These are phyloP conservation scores for Troides aeacus DNA, from an alignment of 2,888 invertebrate species.

Conservation along the genomic window DNA sequence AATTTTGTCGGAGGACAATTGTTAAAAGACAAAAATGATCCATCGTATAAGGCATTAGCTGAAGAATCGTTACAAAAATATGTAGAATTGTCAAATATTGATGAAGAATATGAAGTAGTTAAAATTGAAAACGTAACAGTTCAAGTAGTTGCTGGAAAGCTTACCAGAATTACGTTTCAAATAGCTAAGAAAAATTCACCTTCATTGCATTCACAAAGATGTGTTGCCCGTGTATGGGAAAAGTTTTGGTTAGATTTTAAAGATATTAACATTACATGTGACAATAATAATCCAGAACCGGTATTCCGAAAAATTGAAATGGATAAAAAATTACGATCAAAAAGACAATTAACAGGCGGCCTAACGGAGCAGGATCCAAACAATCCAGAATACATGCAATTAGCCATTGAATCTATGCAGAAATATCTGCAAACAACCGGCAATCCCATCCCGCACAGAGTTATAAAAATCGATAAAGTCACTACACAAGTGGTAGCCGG, in stretches of 20 bases:
- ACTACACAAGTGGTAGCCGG: not conserved
- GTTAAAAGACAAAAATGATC: conserved; percentile 47
- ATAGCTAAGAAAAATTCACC: conserved; percentile 39
- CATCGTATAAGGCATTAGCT: conserved; percentile 44
- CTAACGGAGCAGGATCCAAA: not conserved
- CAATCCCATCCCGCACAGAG: not conserved
- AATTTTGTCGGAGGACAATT: conserved; percentile 49
- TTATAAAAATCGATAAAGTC: not conserved
- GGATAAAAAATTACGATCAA: conserved; percentile 36
- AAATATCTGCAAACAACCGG: not conserved
- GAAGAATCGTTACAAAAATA: conserved; percentile 47
- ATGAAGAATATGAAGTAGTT: conserved; percentile 38
- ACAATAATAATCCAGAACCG: conserved; percentile 56
- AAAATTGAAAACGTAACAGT: conserved; percentile 45
- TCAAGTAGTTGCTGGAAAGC: conserved; percentile 45
- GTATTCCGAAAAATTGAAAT: conserved; percentile 77
- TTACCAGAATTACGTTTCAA: conserved; percentile 47
- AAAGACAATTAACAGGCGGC: conserved; percentile 29
- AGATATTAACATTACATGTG: conserved; percentile 44
- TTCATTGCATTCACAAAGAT: conserved; percentile 36
- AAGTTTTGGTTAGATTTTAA: conserved; percentile 74
- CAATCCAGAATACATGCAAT: not conserved
- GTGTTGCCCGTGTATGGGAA: conserved; percentile 77
- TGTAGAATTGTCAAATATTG: conserved; percentile 36
- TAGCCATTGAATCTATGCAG: not conserved